Conservation (phyloP, 2,797 vertebrate species). For the Hydrocynus forskahlii region DNA sequence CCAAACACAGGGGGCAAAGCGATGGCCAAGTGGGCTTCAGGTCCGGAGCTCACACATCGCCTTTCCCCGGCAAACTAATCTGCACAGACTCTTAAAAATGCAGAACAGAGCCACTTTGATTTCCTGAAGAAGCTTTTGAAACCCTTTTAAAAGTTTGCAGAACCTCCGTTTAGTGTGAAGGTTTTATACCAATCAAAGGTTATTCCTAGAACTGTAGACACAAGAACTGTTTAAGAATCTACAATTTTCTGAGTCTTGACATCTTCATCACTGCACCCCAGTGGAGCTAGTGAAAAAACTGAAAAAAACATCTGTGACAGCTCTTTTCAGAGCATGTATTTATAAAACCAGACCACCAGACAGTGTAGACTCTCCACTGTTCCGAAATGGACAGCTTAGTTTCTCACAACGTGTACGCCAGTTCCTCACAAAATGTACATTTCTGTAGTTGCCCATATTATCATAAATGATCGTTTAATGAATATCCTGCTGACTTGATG, state of each 20-base stretch:
- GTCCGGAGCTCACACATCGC: not conserved
- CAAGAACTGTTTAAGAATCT: not conserved
- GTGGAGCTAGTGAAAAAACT: not conserved
- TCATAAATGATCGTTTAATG: not conserved
- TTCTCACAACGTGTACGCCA: not conserved
- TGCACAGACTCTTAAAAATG: not conserved
- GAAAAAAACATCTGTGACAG: not conserved
- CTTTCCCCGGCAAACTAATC: slow-evolving; percentile 5
- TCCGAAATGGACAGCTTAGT: slow-evolving; percentile 2
- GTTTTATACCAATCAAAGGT: not conserved
- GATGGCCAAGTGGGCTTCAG: not conserved
- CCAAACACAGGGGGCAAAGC: not conserved
- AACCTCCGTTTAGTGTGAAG: not conserved
- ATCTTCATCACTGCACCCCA: not conserved
- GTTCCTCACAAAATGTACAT: slow-evolving; percentile 13
- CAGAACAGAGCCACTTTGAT: too few species aligned
- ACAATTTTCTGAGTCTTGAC: not conserved
- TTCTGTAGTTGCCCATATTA: not conserved
- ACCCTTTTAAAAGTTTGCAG: not conserved
- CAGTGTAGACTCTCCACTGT: not conserved
- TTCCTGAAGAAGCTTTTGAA: not conserved
- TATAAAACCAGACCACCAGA: not conserved
- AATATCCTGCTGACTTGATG: not conserved
- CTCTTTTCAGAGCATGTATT: not conserved
- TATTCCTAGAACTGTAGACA: not conserved